Conservation (phyloP, 2,888 invertebrate genomes). For the Podabrus alpinus region DNA sequence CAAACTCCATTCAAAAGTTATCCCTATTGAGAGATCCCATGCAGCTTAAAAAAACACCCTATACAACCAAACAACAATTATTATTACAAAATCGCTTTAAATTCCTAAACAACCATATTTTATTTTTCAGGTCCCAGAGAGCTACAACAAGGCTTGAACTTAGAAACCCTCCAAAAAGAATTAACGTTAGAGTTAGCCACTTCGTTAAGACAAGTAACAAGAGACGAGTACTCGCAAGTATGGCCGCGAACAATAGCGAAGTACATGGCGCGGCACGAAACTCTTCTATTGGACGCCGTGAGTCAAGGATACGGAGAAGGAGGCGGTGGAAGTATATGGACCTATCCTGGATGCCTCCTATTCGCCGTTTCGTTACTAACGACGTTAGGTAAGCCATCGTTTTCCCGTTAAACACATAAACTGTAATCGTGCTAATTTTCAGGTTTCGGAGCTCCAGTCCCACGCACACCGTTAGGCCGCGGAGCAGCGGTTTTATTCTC, state of each 20-base stretch:
- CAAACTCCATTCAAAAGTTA: no score
- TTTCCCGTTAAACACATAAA: neutral
- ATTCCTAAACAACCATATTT: neutral
- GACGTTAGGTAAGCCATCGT: conserved; percentile 62
- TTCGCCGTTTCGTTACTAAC: conserved; percentile 72
- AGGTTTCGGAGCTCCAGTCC: conserved; percentile 77
- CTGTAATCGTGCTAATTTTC: conserved; percentile 31
- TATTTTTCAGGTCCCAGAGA: conserved; percentile 63
- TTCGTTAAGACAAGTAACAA: conserved; percentile 64
- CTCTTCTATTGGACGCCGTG: conserved; percentile 61
- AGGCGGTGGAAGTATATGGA: conserved; percentile 67
- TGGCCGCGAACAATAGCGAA: conserved; percentile 67
- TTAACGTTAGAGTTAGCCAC: conserved; percentile 67
- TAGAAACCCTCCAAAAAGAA: conserved; percentile 64
- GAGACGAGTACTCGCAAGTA: conserved; percentile 58
- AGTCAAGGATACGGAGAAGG: conserved; percentile 62
- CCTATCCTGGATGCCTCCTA: conserved; percentile 69
- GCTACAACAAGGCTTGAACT: conserved; percentile 58
- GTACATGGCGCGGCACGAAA: conserved; percentile 62
- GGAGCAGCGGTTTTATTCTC: conserved; percentile 67
- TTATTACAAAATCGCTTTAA: no score
- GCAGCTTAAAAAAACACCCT: no score
- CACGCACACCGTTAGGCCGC: conserved; percentile 66
- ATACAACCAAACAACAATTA: no score
- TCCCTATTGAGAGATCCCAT: no score